Conservation (phyloP, 2,113 vertebrate species). For the Anoplopoma fimbria region DNA sequence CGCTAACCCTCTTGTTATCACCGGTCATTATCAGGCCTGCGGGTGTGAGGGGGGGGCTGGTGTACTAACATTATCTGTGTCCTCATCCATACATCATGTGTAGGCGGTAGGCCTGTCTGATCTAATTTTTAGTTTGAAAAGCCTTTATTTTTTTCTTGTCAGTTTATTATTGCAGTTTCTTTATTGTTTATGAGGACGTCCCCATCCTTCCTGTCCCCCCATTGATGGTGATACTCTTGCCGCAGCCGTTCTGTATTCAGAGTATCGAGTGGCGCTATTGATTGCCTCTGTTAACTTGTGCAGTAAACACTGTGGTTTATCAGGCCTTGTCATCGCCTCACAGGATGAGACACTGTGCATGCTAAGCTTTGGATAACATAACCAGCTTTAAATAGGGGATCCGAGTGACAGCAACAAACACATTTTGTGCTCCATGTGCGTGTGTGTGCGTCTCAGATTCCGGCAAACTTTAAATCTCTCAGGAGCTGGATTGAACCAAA, state of each 20-base stretch:
- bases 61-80: not conserved
- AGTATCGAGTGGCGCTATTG: constrained; percentile 61
- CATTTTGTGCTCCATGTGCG: not conserved
- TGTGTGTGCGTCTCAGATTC: constrained; percentile 9
- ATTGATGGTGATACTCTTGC: constrained; percentile 30
- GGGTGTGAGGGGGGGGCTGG: not conserved
- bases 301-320: constrained; percentile 68
- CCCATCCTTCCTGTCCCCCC: not conserved
- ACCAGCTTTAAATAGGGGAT: constrained; percentile 30
- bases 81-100: not conserved
- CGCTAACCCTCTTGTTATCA: not conserved
- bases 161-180: not conserved
- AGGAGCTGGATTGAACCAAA: constrained; percentile 14
- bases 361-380: constrained; percentile 48
- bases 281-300: constrained; percentile 66
- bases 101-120: not conserved
- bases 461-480: constrained; percentile 35
- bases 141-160: not conserved
- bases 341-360: constrained; percentile 41
- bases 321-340: constrained; percentile 51
- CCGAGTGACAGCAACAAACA: constrained; percentile 13
- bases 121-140: not conserved
- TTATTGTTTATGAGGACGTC: not conserved
- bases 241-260: constrained; percentile 50
- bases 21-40: constrained; percentile 1